Conservation (phyloP, 2,797 vertebrate species). For the Coregonus sp. region DNA sequence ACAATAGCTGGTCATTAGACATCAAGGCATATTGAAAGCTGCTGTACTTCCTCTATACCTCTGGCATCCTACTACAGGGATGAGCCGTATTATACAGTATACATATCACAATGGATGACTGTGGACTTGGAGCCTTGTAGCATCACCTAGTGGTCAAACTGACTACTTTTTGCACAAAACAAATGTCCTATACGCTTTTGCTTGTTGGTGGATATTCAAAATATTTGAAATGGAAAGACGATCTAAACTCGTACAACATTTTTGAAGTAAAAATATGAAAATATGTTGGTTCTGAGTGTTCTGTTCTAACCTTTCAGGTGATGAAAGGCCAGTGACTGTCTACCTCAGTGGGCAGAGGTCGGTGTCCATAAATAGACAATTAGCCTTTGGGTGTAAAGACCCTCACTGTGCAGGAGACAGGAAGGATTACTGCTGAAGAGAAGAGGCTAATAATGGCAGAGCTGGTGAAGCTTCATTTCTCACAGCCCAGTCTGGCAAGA, state of each 20-base stretch:
- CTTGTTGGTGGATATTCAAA: constrained; percentile 12
- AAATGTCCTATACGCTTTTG: constrained; percentile 5
- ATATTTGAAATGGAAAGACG: no score
- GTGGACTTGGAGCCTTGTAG: constrained; percentile 58
- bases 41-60: no score
- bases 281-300: neutral
- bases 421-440: constrained; percentile 38
- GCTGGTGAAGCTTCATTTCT: neutral
- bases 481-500: no score
- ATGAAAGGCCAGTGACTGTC: constrained; percentile 58
- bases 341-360: constrained; percentile 57
- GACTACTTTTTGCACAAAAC: constrained; percentile 9
- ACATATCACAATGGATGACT: constrained; percentile 19
- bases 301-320: constrained; percentile 55
- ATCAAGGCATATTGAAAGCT: neutral
- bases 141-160: constrained; percentile 70
- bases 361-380: constrained; percentile 74
- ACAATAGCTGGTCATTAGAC: neutral
- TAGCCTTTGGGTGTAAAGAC: constrained; percentile 73
- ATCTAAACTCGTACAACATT: no score
- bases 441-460: constrained; percentile 52
- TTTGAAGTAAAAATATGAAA: no score
- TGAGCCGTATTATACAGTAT: neutral
- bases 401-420: constrained; percentile 62
- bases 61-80: no score